phyloP scores from a whole-genome alignment of 2,797 vertebrate species.

The Malacoctenus gilli region DNA sequence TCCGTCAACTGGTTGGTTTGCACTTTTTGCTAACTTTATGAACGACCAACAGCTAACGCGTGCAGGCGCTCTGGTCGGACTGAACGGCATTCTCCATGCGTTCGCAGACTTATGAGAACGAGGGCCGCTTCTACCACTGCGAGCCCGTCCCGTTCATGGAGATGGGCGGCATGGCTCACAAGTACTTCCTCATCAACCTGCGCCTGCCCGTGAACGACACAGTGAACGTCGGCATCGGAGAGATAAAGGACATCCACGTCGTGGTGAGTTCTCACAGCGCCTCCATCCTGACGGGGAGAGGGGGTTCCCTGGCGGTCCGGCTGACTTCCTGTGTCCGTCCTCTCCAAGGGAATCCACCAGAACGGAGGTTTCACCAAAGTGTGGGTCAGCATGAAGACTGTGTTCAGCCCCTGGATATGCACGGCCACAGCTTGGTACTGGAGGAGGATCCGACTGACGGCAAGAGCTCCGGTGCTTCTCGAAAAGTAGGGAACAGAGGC shows the following conservation, averaged over 20 bases:
- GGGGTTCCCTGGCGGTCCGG: no score
- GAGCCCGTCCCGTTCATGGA: constrained; percentile 83
- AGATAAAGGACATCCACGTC: constrained; percentile 52
- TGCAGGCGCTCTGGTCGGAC: no score
- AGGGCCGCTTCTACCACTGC: constrained; percentile 48
- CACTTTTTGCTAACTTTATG: no score
- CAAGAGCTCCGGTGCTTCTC: constrained; percentile 78
- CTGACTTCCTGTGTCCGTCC: neutral
- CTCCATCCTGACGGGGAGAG: no score
- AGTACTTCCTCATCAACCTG: constrained; percentile 88
- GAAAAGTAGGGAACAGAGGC: constrained; percentile 70
- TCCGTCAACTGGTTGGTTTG: no score
- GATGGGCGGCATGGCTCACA: constrained; percentile 86
- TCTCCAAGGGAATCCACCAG: constrained; percentile 53
- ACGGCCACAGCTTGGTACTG: constrained; percentile 88
- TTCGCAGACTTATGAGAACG: constrained; percentile 50
- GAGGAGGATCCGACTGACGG: constrained; percentile 85
- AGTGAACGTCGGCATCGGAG: constrained; percentile 84
- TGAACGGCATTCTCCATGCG: no score
- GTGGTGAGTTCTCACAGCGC: constrained; percentile 37
- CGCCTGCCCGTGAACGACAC: constrained; percentile 86
- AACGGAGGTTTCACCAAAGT: constrained; percentile 88
- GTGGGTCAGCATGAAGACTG: constrained; percentile 91
- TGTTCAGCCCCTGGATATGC: constrained; percentile 85
- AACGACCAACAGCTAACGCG: no score